These are phyloP conservation scores for Marmota flaviventris DNA, from an alignment of 2,113 vertebrate species.

Conservation along the genomic window DNA sequence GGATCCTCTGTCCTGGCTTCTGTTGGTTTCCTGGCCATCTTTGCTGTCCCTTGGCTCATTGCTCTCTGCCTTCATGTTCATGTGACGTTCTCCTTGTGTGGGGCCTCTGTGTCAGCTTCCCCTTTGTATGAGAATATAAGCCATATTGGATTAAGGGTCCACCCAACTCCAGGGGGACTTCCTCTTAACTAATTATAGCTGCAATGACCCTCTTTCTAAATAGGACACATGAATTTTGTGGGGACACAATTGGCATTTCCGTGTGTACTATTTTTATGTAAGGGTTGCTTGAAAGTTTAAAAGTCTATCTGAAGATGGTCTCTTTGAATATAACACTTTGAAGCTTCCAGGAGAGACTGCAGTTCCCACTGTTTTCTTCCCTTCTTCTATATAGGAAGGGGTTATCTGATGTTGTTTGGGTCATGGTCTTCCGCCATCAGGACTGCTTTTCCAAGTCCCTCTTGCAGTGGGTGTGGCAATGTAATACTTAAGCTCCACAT, in stretches of 20 bases:
- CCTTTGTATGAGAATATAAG: neutral
- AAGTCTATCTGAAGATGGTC: neutral
- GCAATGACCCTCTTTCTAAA: neutral
- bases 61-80: neutral
- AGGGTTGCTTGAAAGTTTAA: neutral
- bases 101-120: no score
- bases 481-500: neutral
- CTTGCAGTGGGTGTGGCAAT: neutral
- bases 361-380: neutral
- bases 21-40: neutral
- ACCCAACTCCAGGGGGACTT: no score
- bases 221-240: neutral
- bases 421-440: no score
- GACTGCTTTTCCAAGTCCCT: neutral
- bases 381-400: neutral
- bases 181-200: neutral
- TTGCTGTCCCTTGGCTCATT: neutral
- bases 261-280: neutral
- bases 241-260: neutral
- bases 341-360: neutral
- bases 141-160: no score
- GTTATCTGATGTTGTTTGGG: neutral
- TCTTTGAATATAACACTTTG: neutral
- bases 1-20: neutral
- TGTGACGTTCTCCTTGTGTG: neutral